Evolutionary conservation across 2,888 invertebrate species (phyloP), one percentile per base, ranked within the genome.

Genomic region (Scaptodrosophila latifasciaeformis): DNA sequence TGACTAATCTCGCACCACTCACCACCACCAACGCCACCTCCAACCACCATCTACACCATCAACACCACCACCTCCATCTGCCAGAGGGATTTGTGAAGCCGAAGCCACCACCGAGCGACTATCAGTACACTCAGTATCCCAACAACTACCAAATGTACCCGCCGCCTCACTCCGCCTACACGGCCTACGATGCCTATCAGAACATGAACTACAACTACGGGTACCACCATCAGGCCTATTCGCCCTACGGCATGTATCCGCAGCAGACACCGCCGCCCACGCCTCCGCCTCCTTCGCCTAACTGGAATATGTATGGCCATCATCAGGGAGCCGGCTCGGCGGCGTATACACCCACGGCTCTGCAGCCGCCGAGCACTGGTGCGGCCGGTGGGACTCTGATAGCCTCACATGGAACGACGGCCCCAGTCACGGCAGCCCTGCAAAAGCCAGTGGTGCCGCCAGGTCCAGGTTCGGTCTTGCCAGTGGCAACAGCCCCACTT

Each of bases 241-340:
- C 86, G 0, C 85, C 86, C 6, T 86, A 85, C 46, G 81, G 86
- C 55, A 85, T 87, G 86, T 87, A 87, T 60, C 84, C 86, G 10
- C 86, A 86, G 59, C 86, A 86, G 62, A 84, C 85, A 42, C 85
- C 85, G 19, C 90, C 86, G 10, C 85, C 86, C 13, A 83, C 86
- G 51, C 83, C 86, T 43, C 83, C 86, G 2, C 84, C 86, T 67
- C 88, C 90, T 2, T 89, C 90, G 24, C 88, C 90, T 6, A 91
- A 90, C 77, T 90, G 90, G 90, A 90, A 90, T 70, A 83, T 90
- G 69, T 90, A 90, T 69, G 90, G 78, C 17, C 86, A 82, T 65
- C 86, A 75, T 70, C 86, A 78, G 60, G 69, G 79, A 24, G 67
- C 82, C 0, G 61, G 66, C 56, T n/a, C n/a, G n/a, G n/a, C n/a